Conservation (phyloP, 2,888 invertebrate genomes). For the Bibio marci region DNA sequence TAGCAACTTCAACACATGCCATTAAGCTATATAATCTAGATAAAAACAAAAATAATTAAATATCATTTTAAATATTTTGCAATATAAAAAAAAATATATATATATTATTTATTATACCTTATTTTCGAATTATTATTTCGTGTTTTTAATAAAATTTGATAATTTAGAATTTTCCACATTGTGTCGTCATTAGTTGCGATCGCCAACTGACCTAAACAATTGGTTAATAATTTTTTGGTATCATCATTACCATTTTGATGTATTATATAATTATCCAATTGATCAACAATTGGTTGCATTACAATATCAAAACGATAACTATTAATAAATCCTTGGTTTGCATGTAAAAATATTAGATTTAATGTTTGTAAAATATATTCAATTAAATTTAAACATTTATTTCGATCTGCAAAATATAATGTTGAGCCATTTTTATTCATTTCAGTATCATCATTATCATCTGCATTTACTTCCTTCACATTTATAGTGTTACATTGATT, state of each 20-base stretch:
- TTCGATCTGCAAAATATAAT: slow-evolving; percentile 33
- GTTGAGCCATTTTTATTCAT: slow-evolving; percentile 9
- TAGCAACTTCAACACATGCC: slow-evolving; percentile 59
- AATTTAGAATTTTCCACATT: slow-evolving; percentile 78
- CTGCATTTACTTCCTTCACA: slow-evolving; percentile 35
- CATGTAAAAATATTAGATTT: slow-evolving; percentile 60
- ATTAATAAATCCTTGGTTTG: slow-evolving; percentile 68
- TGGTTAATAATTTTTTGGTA: slow-evolving; percentile 37
- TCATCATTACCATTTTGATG: slow-evolving; percentile 44
- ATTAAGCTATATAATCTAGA: slow-evolving; percentile 48
- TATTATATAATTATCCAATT: slow-evolving; percentile 54
- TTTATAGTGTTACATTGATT: slow-evolving; percentile 31
- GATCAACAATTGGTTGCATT: slow-evolving; percentile 77
- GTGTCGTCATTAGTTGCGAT: slow-evolving; percentile 71
- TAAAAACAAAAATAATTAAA: too few relatives aligned
- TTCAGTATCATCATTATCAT: slow-evolving; percentile 16
- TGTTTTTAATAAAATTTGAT: slow-evolving; percentile 77
- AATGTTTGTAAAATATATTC: slow-evolving; percentile 60
- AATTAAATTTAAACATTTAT: slow-evolving; percentile 43
- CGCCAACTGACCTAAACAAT: slow-evolving; percentile 68
- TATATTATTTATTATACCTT: slow-evolving; percentile 25
- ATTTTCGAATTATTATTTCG: slow-evolving; percentile 58
- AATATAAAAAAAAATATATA: slow-evolving; percentile 4
- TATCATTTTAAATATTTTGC: neutral
- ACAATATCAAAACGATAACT: slow-evolving; percentile 69